Base-by-base conservation (phyloP, 2,113 vertebrate genomes). In the rat (Rattus norvegicus) region DNA sequence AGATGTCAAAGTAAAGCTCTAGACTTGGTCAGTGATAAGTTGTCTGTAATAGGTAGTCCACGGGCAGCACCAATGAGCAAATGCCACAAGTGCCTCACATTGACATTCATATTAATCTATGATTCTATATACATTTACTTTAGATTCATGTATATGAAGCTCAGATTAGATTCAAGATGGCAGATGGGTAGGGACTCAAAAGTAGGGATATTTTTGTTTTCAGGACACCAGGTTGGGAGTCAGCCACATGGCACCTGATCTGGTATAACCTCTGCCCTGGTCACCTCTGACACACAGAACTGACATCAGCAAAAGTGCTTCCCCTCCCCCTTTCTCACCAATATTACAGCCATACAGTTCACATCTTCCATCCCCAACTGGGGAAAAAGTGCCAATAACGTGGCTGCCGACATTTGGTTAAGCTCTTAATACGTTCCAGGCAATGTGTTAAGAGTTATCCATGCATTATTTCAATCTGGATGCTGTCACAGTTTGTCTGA, bases 1-100 rank as follows among this genome's bases (percentile, higher is more conserved):
- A 90, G 90, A 70, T 56, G 52, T 63, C 88, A 63, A 49, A 20
- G 73, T 69, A 95, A 94, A 93, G 26, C 36, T 85, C 92, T 76
- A 90, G 30, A 69, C 56, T 77, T 90, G 85, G 81, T 47, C 75
- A 84, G 47, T 76, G 24, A 36, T n/a, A 56, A 83, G 79, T 88
- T 67, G 80, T 65, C 79, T 56, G 17, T 7, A 75, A 19, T 77
- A 88, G 93, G 85, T 91, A 81, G 24, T 20, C 86, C 6, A 72
- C 26, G 3, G 33, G 39, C 17, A 84, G 72, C 56, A 63, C 28
- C 19, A 5, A 65, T 43, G 91, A 83, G 33, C 75, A 92, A 92
- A 87, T 87, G 17, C 54, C 54, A 61, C 7, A 90, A 72, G 47
- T 88, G 92, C 39, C 30, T 67, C 67, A 47, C 33, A 79, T 52